These are phyloP conservation scores for Caenorhabditis auriculariae DNA, from an alignment of 2,888 invertebrate species.

Conservation along the genomic window DNA sequence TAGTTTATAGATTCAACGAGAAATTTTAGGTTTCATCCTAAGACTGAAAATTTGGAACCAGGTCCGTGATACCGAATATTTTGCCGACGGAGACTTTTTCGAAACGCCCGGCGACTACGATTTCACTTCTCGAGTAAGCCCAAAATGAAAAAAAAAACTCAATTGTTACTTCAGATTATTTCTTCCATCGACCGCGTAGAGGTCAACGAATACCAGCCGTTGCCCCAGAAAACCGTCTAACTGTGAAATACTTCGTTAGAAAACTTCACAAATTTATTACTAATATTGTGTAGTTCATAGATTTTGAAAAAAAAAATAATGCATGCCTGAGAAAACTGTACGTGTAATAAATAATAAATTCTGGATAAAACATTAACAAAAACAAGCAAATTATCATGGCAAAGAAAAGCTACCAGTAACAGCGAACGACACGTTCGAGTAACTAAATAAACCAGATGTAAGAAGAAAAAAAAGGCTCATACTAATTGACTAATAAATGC, in stretches of 20 bases:
- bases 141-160: neutral
- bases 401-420: neutral
- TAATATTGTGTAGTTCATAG: neutral
- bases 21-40: slow-evolving; percentile 42
- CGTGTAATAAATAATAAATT: too few species aligned
- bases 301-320: neutral
- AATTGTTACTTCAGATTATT: slow-evolving; percentile 36
- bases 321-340: too few species aligned
- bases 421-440: neutral
- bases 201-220: slow-evolving; percentile 43
- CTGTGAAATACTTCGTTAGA: too few species aligned
- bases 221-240: slow-evolving; percentile 36
- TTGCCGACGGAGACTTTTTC: slow-evolving; percentile 57
- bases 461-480: neutral
- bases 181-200: slow-evolving; percentile 49
- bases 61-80: slow-evolving; percentile 49
- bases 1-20: neutral
- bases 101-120: slow-evolving; percentile 58
- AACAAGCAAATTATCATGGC: neutral
- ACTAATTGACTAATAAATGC: neutral
- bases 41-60: slow-evolving; percentile 48
- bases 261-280: neutral
- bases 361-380: neutral
- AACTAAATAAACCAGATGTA: neutral
- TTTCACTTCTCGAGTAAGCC: slow-evolving; percentile 53